A percentile compares a stretch with the other conserved stretches of the same genome.
These are phyloP conservation scores for Drosophila bocki DNA, from an alignment of 1,140 invertebrate species.

Conservation along the genomic window DNA sequence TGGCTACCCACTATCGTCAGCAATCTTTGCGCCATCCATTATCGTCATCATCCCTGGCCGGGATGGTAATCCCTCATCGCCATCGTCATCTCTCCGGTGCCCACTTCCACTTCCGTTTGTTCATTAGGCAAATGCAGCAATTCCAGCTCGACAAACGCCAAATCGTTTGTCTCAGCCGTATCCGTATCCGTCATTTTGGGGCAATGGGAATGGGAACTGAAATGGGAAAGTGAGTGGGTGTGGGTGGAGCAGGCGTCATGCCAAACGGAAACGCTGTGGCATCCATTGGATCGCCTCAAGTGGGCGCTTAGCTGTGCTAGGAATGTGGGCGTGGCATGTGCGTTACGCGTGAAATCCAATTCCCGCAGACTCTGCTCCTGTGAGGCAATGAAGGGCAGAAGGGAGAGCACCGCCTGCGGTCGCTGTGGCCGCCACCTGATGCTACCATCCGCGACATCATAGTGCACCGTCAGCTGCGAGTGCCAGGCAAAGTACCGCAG, in stretches of 20 bases:
- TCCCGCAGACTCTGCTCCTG: conserved; percentile 58
- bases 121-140: conserved; percentile 65
- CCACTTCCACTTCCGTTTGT: conserved; percentile 41
- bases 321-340: conserved; percentile 72
- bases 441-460: conserved; percentile 63
- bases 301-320: conserved; percentile 46
- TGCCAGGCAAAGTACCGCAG: conserved; percentile 66
- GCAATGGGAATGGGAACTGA: conserved; percentile 11
- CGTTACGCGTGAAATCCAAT: conserved; percentile 76
- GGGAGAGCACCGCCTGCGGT: conserved; percentile 57
- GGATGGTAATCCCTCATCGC: conserved; percentile 19
- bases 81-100: conserved; percentile 31
- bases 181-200: conserved; percentile 31
- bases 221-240: background rate
- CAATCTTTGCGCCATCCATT: conserved; percentile 9
- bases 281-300: conserved; percentile 14
- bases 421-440: conserved; percentile 73
- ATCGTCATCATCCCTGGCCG: conserved; percentile 7
- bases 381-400: conserved; percentile 57
- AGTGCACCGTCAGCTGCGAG: conserved; percentile 66
- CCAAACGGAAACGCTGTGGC: conserved; percentile 41
- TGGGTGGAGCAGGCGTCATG: conserved; percentile 25
- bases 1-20: background rate
- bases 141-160: conserved; percentile 66
- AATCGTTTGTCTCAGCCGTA: conserved; percentile 61